phyloP scores from a whole-genome alignment of 2,113 vertebrate genomes.

The Epinephelus lanceolatus region DNA sequence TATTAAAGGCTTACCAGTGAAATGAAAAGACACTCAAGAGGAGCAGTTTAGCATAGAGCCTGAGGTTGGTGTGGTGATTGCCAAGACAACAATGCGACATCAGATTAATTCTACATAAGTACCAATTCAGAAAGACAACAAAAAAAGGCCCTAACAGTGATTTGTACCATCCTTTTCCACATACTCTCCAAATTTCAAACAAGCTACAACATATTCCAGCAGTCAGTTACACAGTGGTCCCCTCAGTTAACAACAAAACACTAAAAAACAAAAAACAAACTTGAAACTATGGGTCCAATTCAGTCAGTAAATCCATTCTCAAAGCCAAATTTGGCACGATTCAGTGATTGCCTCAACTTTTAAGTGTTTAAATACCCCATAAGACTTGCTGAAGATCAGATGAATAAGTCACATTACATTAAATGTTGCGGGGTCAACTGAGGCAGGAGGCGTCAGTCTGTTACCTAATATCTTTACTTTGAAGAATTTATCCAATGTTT shows the following conservation, averaged over 20 bases:
- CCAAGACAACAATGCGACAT: constrained; percentile 70
- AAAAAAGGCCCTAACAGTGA: constrained; percentile 75
- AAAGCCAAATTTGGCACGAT: constrained; percentile 41
- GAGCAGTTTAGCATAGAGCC: constrained; percentile 44
- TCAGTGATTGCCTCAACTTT: constrained; percentile 51
- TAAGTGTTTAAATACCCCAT: constrained; percentile 27
- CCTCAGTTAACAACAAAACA: constrained; percentile 46
- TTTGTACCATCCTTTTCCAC: constrained; percentile 67
- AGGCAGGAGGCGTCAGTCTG: constrained; percentile 9
- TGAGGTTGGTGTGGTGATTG: constrained; percentile 68
- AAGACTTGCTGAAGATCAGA: constrained; percentile 1
- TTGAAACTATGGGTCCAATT: constrained; percentile 49
- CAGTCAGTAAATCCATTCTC: constrained; percentile 43
- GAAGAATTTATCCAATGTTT: neutral
- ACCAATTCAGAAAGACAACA: constrained; percentile 51
- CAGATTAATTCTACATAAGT: constrained; percentile 58
- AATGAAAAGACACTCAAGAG: constrained; percentile 65
- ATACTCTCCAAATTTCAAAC: constrained; percentile 46
- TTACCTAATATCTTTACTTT: constrained; percentile 8
- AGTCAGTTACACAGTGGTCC: constrained; percentile 81
- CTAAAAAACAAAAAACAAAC: constrained; percentile 3
- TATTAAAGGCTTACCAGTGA: constrained; percentile 67
- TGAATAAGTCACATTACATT: constrained; percentile 22
- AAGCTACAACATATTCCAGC: constrained; percentile 73
- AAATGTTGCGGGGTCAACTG: constrained; percentile 6